These are phyloP conservation scores for Boloria selene DNA, from an alignment of 2,888 invertebrate genomes.

Conservation along the genomic window DNA sequence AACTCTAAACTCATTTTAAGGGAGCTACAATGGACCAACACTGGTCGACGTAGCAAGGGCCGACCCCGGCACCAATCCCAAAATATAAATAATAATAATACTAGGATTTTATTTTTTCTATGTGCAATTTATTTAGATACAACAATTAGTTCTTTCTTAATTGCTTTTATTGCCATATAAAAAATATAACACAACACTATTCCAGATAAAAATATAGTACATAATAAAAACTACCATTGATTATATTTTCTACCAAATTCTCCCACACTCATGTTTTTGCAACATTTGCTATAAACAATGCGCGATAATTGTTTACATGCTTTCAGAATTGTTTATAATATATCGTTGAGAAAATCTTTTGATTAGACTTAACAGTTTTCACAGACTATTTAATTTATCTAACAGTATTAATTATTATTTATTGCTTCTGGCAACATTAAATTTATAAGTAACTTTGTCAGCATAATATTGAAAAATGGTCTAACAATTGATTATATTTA, in stretches of 20 bases:
- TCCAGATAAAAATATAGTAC: conserved; percentile 10
- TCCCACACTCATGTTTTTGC: conserved; percentile 25
- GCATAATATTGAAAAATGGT: too few relatives aligned
- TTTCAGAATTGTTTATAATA: conserved; percentile 25
- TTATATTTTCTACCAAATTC: conserved; percentile 16
- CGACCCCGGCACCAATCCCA: too few relatives aligned
- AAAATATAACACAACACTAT: background rate
- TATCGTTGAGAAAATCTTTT: conserved; percentile 34
- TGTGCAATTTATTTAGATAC: too few relatives aligned
- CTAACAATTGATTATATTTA: too few relatives aligned
- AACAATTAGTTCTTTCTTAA: too few relatives aligned
- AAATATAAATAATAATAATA: too few relatives aligned
- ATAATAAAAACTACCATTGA: conserved; percentile 14
- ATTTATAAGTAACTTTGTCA: too few relatives aligned
- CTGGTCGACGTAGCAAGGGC: too few relatives aligned
- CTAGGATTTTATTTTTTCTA: too few relatives aligned
- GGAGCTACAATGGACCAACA: too few relatives aligned
- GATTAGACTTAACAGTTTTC: background rate
- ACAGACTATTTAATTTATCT: conserved; percentile 11
- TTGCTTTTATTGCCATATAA: too few relatives aligned
- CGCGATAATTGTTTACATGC: conserved; percentile 27
- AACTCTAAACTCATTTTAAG: too few relatives aligned
- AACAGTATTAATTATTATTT: background rate
- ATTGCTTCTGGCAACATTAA: background rate
- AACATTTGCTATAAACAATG: conserved; percentile 30